Conservation (phyloP, 2,797 vertebrate genomes). For the Tiaroga cobitis region DNA sequence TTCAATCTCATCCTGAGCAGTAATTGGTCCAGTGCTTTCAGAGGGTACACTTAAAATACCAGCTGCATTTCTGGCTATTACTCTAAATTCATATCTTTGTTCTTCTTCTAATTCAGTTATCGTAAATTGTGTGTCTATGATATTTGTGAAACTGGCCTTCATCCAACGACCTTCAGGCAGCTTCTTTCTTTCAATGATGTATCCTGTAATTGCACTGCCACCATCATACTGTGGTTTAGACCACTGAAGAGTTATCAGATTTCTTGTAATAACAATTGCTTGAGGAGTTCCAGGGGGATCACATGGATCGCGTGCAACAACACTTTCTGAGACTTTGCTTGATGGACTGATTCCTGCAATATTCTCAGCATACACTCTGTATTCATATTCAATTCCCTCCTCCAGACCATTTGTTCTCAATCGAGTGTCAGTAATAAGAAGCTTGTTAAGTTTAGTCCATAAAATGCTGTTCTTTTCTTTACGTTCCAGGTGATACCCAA, state of each 20-base stretch:
- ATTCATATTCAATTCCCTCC: conserved; percentile 98
- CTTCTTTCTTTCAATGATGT: conserved; percentile 92
- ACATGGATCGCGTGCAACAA: conserved; percentile 93
- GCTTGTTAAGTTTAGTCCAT: conserved; percentile 94
- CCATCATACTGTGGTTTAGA: conserved; percentile 94
- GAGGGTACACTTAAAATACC: conserved; percentile 90
- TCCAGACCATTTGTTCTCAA: conserved; percentile 94
- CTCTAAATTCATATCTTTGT: conserved; percentile 92
- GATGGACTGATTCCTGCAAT: conserved; percentile 91
- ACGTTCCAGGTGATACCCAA: conserved; percentile 95
- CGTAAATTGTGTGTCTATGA: conserved; percentile 91
- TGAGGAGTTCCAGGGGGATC: conserved; percentile 93
- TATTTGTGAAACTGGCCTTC: conserved; percentile 97
- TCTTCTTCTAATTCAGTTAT: conserved; percentile 90
- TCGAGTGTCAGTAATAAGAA: conserved; percentile 88
- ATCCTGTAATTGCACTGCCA: conserved; percentile 94
- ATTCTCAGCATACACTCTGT: conserved; percentile 96
- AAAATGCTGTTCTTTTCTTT: conserved; percentile 98
- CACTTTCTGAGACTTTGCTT: conserved; percentile 91
- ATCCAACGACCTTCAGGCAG: conserved; percentile 96
- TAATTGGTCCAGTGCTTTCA: conserved; percentile 92
- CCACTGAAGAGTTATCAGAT: conserved; percentile 90
- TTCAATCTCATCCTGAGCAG: conserved; percentile 93
- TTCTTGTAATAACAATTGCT: conserved; percentile 94
- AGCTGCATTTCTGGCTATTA: conserved; percentile 94